phyloP scores from a whole-genome alignment of 2,888 invertebrate genomes.

The Emmelina monodactyla region DNA sequence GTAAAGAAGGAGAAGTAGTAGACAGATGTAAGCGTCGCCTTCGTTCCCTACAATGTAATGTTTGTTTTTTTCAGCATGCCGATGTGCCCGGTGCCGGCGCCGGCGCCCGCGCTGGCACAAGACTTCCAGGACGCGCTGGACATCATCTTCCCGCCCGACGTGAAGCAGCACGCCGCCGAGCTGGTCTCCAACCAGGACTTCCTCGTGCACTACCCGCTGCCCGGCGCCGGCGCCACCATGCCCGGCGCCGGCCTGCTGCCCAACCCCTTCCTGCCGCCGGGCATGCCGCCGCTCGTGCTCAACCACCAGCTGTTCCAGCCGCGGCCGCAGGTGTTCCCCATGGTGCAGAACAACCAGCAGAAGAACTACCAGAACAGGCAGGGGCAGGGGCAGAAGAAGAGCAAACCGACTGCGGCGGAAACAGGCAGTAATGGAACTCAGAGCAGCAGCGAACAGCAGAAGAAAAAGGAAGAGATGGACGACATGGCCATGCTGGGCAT shows the following conservation, averaged over 20 bases:
- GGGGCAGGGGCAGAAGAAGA: slow-evolving; percentile 16
- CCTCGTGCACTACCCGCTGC: slow-evolving; percentile 24
- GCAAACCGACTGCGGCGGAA: slow-evolving; percentile 18
- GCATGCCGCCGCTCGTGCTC: slow-evolving; percentile 30
- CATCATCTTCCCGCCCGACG: slow-evolving; percentile 68
- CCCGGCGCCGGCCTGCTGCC: slow-evolving; percentile 22
- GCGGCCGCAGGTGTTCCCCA: slow-evolving; percentile 38
- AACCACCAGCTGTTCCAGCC: slow-evolving; percentile 34
- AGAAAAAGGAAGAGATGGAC: slow-evolving; percentile 67
- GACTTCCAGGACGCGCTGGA: slow-evolving; percentile 73
- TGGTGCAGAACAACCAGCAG: slow-evolving; percentile 22
- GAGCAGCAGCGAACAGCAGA: slow-evolving; percentile 7
- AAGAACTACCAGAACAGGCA: slow-evolving; percentile 13
- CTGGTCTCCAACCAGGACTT: slow-evolving; percentile 16
- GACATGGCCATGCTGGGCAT: slow-evolving; percentile 88
- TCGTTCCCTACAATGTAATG: too few relatives aligned
- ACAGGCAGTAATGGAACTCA: too few relatives aligned
- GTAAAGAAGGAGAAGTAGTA: too few relatives aligned
- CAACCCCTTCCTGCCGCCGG: slow-evolving; percentile 23
- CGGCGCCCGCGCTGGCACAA: slow-evolving; percentile 47
- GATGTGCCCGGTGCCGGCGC: too few relatives aligned
- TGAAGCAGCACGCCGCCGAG: slow-evolving; percentile 21
- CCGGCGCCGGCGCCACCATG: slow-evolving; percentile 18
- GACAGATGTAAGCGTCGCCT: too few relatives aligned
- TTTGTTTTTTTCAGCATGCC: too few relatives aligned